A percentile compares a stretch with the other conserved stretches of the same genome.
phyloP scores from a whole-genome alignment of 2,113 vertebrate species.

The Crotophaga sulcirostris region DNA sequence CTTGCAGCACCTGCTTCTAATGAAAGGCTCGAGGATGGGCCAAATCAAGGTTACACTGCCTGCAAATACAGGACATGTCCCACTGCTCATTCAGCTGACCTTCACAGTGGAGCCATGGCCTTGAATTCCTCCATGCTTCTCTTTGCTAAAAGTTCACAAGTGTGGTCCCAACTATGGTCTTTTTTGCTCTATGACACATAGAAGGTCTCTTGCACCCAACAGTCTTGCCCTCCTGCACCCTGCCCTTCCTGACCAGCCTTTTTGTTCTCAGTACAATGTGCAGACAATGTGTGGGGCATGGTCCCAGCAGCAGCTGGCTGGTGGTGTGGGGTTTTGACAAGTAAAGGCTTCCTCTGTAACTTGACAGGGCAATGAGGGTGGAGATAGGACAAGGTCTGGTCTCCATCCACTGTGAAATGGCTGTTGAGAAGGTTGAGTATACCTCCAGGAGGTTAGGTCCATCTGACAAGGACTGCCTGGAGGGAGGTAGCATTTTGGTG shows the following conservation, averaged over 20 bases:
- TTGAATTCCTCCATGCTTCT: not conserved
- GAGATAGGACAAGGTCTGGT: not conserved
- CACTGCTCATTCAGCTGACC: not conserved
- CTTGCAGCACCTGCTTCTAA: not conserved
- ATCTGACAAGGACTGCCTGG: not conserved
- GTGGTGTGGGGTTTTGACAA: not conserved
- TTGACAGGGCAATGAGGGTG: not conserved
- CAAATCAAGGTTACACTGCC: not conserved
- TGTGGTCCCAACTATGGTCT: fast-evolving
- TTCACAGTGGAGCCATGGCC: not conserved
- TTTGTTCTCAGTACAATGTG: not conserved
- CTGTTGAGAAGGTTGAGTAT: not conserved
- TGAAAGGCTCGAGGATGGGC: not conserved
- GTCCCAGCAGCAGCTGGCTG: not conserved
- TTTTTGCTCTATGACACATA: not conserved
- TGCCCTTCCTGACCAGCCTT: not conserved
- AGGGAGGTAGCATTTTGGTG: not conserved
- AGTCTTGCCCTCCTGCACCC: not conserved
- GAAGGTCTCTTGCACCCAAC: not conserved
- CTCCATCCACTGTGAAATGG: not conserved
- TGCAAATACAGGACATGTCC: not conserved
- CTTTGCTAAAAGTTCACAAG: not conserved
- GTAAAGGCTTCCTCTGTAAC: not conserved
- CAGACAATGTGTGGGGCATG: not conserved
- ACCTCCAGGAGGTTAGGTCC: not conserved